phyloP scores from a whole-genome alignment of 2,888 invertebrate genomes.

The Orchesella flavescens region DNA sequence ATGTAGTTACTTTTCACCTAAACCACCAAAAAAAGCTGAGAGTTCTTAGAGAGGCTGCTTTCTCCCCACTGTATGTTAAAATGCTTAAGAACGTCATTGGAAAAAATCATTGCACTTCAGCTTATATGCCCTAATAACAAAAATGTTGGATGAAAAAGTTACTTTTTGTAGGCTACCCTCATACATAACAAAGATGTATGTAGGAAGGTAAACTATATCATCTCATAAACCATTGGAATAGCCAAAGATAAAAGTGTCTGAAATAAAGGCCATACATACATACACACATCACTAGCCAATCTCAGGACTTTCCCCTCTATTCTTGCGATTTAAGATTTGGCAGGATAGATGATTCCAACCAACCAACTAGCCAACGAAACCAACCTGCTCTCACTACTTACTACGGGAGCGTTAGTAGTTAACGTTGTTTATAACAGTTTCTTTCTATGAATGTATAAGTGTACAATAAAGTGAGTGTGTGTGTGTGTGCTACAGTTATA shows the following conservation, averaged over 20 bases:
- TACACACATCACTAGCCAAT: slow-evolving; percentile 44
- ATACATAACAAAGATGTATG: neutral
- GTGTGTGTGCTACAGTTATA: neutral
- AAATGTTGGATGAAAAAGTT: slow-evolving; percentile 14
- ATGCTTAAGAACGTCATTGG: neutral
- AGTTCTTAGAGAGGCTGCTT: neutral
- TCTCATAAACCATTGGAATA: slow-evolving; percentile 38
- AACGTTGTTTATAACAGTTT: neutral
- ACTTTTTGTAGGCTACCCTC: neutral
- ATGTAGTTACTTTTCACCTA: slow-evolving; percentile 26
- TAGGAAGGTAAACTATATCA: slow-evolving; percentile 11
- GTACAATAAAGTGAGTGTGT: neutral
- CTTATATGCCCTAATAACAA: neutral
- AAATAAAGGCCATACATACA: slow-evolving; percentile 36
- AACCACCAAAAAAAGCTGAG: slow-evolving; percentile 20
- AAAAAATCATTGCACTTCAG: slow-evolving; percentile 16
- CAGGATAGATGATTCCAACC: slow-evolving; percentile 28
- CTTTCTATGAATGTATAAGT: too few species aligned
- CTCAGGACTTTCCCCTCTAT: slow-evolving; percentile 39
- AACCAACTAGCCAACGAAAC: slow-evolving; percentile 35
- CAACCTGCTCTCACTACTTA: neutral
- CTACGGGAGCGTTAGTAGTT: neutral
- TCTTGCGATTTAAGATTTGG: slow-evolving; percentile 51
- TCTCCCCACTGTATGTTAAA: slow-evolving; percentile 5
- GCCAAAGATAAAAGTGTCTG: slow-evolving; percentile 36